Base-by-base conservation (phyloP, 2,797 vertebrate species). In the Gouania willdenowi region DNA sequence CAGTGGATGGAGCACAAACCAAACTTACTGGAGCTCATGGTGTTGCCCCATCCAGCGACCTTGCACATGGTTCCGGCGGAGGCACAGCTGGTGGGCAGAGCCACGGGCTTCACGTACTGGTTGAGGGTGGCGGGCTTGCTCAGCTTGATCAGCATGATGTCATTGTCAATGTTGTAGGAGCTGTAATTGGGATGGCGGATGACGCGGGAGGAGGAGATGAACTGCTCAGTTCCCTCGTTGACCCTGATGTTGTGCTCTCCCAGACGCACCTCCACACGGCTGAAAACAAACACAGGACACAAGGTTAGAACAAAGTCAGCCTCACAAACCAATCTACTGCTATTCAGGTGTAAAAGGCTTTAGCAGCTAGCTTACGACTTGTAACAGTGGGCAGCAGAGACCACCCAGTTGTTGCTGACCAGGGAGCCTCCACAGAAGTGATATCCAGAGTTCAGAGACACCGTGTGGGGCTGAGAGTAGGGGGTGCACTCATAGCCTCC, bases 111-210 rank as follows among this genome's bases (percentile, higher is more conserved):
- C 27, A 94, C 85, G 5, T 77, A 71, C 1, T 4, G 0, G 42
- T 71, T 92, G 49, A 93, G 40, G n/a, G 0, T 21, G 37, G 89
- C 89, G 1, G 89, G 45, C 4, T 19, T 25, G 58, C 80, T 66
- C 55, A 94, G 75, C 65, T 88, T 92, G 73, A 94, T 83, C 66
- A 92, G 86, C 91, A 92, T 93, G 63, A 92, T 77, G 73, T 93
- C 90, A 19, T 89, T 91, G 13, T 92, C 41, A 0, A 46, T 9
- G 3, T 24, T 6, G 44, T 40, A 41, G 13, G 27, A 28, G 13
- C 15, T 27, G 4, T 28, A 28, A 27, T 28, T 16, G 13, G 27
- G 27, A 28, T 28, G 27, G 8, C 19, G 83, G 59, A 92, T 77
- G 32, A 91, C 55, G 21, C 53, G 67, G 10, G 53, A 15, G 2